Evolutionary conservation across 2,797 vertebrate species (phyloP).

Genomic region (Poeciliopsis turneri): DNA sequence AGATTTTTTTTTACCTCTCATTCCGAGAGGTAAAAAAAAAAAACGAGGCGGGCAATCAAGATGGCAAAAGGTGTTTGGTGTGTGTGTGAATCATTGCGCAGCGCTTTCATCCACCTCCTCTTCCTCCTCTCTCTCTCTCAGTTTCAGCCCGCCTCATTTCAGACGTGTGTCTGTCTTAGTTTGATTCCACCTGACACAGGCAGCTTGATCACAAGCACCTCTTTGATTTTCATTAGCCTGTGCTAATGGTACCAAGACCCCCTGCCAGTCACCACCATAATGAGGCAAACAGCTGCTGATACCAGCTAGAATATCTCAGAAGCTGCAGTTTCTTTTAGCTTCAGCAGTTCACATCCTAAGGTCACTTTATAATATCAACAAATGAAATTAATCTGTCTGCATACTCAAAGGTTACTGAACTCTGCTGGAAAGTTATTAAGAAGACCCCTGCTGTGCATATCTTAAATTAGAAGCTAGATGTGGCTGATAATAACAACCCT

Average conservation of each 20-base stretch:
- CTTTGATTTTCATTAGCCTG: slow-evolving; percentile 33
- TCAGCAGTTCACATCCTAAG: background rate
- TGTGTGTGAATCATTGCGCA: slow-evolving; percentile 37
- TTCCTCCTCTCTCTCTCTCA: background rate
- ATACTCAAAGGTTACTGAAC: background rate
- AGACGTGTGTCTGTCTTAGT: slow-evolving; percentile 2
- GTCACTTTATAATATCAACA: background rate
- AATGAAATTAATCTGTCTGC: background rate
- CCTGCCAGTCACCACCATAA: slow-evolving; percentile 29
- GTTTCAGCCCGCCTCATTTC: background rate
- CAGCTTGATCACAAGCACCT: background rate
- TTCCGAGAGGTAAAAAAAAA: slow-evolving; percentile 18
- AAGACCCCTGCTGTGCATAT: background rate
- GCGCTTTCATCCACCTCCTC: slow-evolving; percentile 24
- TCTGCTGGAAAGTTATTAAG: background rate
- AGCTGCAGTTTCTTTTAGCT: background rate
- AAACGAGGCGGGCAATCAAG: slow-evolving; percentile 48
- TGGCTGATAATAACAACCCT: background rate
- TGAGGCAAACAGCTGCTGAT: slow-evolving; percentile 40
- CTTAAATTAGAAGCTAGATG: background rate
- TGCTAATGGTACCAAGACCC: slow-evolving; percentile 47
- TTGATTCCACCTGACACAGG: slow-evolving; percentile 13
- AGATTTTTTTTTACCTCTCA: slow-evolving; percentile 2
- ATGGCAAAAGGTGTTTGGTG: slow-evolving; percentile 63
- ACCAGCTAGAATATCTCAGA: background rate